A percentile compares a stretch with the other conserved stretches of the same genome.
Evolutionary conservation across 1,140 invertebrate species (phyloP).

Genomic region (Listronotus bonariensis): DNA sequence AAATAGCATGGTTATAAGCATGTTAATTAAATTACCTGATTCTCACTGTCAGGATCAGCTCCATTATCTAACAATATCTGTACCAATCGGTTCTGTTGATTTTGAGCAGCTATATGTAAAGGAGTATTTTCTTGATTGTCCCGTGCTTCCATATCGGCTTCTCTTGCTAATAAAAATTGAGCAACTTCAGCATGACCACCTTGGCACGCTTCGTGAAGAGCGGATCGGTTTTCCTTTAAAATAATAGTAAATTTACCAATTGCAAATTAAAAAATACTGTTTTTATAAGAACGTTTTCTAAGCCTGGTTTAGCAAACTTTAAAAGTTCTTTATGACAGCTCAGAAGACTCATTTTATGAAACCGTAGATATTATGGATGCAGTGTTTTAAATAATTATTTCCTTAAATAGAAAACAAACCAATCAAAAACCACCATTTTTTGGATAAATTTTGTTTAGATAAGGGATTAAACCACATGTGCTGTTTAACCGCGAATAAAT

Average conservation of each 20-base stretch:
- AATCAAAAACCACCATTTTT: too few relatives aligned
- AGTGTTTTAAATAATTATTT: too few relatives aligned
- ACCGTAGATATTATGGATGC: too few relatives aligned
- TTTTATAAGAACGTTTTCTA: too few relatives aligned
- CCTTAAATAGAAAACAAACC: too few relatives aligned
- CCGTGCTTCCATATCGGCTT: slow-evolving; percentile 62
- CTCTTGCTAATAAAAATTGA: slow-evolving; percentile 65
- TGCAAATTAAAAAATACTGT: neutral
- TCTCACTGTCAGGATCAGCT: slow-evolving; percentile 63
- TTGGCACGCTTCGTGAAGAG: slow-evolving; percentile 76
- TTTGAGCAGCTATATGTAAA: slow-evolving; percentile 79
- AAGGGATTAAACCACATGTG: too few relatives aligned
- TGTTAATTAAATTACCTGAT: slow-evolving; percentile 58
- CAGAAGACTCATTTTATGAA: too few relatives aligned
- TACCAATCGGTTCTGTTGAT: slow-evolving; percentile 76
- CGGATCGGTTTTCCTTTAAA: slow-evolving; percentile 68
- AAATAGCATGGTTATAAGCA: neutral
- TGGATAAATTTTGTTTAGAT: too few relatives aligned
- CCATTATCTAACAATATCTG: slow-evolving; percentile 67
- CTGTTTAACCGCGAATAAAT: too few relatives aligned
- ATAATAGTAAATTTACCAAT: slow-evolving; percentile 20
- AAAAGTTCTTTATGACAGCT: too few relatives aligned
- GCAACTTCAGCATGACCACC: slow-evolving; percentile 72
- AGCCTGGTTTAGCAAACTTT: too few relatives aligned
- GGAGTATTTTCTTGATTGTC: slow-evolving; percentile 80